phyloP scores from a whole-genome alignment of 2,888 invertebrate species.

The Formica aserva region DNA sequence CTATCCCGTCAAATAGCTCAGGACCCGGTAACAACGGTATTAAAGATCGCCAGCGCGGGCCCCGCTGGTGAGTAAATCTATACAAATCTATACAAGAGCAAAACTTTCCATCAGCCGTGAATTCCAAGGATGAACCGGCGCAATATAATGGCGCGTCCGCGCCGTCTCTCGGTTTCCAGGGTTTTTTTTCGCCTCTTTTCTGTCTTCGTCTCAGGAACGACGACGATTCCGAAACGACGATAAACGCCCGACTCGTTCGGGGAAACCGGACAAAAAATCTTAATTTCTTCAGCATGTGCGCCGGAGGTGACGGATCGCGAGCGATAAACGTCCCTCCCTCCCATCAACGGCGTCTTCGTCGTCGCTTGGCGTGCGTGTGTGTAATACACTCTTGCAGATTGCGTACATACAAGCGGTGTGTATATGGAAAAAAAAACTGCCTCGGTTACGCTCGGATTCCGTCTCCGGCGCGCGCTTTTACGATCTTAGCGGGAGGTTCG shows the following conservation, averaged over 20 bases:
- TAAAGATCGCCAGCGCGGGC: slow-evolving; percentile 27
- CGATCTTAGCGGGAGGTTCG: slow-evolving; percentile 38
- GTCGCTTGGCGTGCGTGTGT: slow-evolving; percentile 40
- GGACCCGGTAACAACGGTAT: background rate
- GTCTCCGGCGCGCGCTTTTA: slow-evolving; percentile 51
- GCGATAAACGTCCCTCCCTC: slow-evolving; percentile 71
- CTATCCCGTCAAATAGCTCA: background rate
- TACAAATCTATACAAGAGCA: slow-evolving; percentile 28
- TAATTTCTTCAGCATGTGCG: slow-evolving; percentile 83
- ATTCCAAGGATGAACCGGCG: background rate
- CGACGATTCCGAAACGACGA: slow-evolving; percentile 52
- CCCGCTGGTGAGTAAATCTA: slow-evolving; percentile 55
- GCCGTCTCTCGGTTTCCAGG: slow-evolving; percentile 27
- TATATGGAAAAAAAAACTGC: slow-evolving; percentile 22
- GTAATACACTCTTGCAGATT: background rate
- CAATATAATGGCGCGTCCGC: slow-evolving; percentile 45
- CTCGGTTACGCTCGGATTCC: slow-evolving; percentile 38
- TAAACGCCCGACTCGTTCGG: slow-evolving; percentile 60
- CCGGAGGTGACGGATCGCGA: slow-evolving; percentile 75
- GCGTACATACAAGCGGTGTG: background rate
- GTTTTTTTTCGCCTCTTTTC: slow-evolving; percentile 39
- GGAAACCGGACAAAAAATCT: slow-evolving; percentile 75
- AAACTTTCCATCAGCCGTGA: slow-evolving; percentile 19
- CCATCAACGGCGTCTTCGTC: slow-evolving; percentile 26
- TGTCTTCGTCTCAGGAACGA: slow-evolving; percentile 36